A percentile compares a stretch with the other conserved stretches of the same genome.
phyloP scores from a whole-genome alignment of 2,797 vertebrate genomes.

The Aeoliscus strigatus region DNA sequence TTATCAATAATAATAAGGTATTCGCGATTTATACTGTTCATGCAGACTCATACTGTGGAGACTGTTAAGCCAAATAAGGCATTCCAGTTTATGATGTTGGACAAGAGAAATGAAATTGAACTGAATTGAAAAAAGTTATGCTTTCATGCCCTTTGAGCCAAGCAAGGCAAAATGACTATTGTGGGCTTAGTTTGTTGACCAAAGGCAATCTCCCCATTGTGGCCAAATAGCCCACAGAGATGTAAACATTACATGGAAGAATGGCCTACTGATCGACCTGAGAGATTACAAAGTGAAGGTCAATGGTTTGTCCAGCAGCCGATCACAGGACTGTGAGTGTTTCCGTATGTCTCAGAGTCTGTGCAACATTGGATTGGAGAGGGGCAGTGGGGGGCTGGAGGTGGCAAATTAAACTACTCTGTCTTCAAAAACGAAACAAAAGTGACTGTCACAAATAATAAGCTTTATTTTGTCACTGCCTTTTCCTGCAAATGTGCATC shows the following conservation, averaged over 20 bases:
- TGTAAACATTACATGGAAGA: constrained; percentile 75
- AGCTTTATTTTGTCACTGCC: constrained; percentile 56
- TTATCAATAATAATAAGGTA: no score
- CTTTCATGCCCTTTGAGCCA: constrained; percentile 31
- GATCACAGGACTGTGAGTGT: constrained; percentile 43
- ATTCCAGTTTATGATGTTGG: no score
- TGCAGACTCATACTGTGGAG: no score
- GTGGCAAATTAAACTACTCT: constrained; percentile 66
- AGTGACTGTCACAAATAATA: constrained; percentile 67
- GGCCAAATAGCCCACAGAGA: constrained; percentile 67
- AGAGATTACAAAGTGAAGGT: constrained; percentile 74
- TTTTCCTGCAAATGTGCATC: constrained; percentile 17
- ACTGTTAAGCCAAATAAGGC: no score
- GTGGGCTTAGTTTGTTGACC: constrained; percentile 66
- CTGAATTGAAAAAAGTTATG: constrained; percentile 15
- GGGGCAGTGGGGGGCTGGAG: not conserved
- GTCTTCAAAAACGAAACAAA: constrained; percentile 60
- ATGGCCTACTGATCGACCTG: constrained; percentile 67
- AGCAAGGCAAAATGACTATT: constrained; percentile 38
- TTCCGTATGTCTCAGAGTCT: constrained; percentile 16
- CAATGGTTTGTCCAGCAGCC: constrained; percentile 61
- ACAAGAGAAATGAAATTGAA: no score
- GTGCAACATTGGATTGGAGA: constrained; percentile 15
- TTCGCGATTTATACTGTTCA: no score
- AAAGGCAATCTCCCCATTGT: constrained; percentile 63